phyloP scores from a whole-genome alignment of 2,797 vertebrate genomes.

The Notolepis coatsorum region DNA sequence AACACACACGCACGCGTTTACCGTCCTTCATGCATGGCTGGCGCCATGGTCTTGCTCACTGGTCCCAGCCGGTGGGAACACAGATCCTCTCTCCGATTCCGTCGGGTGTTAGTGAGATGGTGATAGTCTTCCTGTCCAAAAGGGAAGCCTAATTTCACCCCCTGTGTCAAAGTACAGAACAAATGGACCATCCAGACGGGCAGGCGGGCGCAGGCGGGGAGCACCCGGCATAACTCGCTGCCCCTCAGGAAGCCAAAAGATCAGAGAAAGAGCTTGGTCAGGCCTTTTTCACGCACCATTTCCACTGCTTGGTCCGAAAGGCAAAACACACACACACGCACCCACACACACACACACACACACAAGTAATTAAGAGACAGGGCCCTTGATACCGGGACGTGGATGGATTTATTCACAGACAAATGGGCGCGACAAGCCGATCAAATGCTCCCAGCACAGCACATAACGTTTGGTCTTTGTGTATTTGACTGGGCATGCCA shows the following conservation, averaged over 20 bases:
- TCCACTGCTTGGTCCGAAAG: not conserved
- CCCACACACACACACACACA: conserved; percentile 1
- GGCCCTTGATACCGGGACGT: not conserved
- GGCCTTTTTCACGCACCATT: conserved; percentile 5
- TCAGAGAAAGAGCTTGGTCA: not conserved
- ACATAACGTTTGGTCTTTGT: not conserved
- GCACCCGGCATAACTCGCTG: not conserved
- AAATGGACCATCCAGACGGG: not conserved
- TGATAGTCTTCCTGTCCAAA: conserved; percentile 1
- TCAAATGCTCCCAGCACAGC: not conserved
- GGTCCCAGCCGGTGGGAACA: not conserved
- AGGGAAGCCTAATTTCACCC: not conserved
- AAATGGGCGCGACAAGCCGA: not conserved
- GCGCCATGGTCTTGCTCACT: not conserved
- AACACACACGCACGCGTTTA: not conserved
- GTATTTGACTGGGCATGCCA: not conserved
- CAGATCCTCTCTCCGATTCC: not conserved
- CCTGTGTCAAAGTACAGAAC: not conserved
- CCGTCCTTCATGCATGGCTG: not conserved
- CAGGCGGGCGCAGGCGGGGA: too few species aligned
- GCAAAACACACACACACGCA: conserved; percentile 5
- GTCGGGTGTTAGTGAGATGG: not conserved
- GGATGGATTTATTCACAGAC: not conserved
- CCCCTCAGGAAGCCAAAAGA: conserved; percentile 6
- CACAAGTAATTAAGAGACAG: conserved; percentile 13